Percentiles rank a stretch among this genome's conserved stretches.
phyloP scores from a whole-genome alignment of 92 coral and sea anemone genomes.

The Scolanthus callimorphus region DNA sequence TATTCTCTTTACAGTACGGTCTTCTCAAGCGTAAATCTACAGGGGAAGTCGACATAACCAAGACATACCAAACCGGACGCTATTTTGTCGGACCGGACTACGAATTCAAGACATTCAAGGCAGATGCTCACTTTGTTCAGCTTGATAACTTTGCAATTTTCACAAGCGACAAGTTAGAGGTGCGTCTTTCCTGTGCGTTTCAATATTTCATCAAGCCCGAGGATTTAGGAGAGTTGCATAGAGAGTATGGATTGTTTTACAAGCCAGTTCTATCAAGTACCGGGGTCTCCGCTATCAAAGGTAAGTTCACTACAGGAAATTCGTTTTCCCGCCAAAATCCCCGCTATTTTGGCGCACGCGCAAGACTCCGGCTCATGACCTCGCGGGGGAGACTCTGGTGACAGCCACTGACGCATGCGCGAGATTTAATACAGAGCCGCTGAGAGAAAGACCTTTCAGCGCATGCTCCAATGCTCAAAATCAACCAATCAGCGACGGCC shows the following conservation, averaged over 20 bases:
- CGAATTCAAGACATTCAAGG: conserved; percentile 56
- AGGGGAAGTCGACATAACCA: conserved; percentile 58
- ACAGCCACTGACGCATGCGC: too few species aligned
- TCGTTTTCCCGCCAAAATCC: too few species aligned
- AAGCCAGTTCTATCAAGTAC: not conserved
- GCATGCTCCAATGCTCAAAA: too few species aligned
- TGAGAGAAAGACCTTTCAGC: too few species aligned
- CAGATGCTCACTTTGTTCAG: conserved; percentile 58
- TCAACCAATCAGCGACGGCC: too few species aligned
- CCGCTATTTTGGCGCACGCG: too few species aligned
- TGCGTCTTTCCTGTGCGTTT: conserved; percentile 46
- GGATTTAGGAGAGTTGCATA: conserved; percentile 52
- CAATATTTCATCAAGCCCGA: conserved; percentile 67
- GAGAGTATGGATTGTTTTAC: conserved; percentile 5
- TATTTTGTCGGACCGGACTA: conserved; percentile 72
- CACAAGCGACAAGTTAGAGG: conserved; percentile 65
- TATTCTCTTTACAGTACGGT: conserved; percentile 44
- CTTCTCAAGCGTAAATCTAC: conserved; percentile 64
- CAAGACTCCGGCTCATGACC: too few species aligned
- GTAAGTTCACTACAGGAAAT: too few species aligned
- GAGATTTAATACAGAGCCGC: too few species aligned
- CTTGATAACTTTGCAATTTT: conserved; percentile 44
- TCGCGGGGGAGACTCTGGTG: too few species aligned
- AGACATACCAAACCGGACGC: conserved; percentile 56
- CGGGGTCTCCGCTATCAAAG: not conserved